Evolutionary conservation across 2,797 vertebrate species (phyloP).

Genomic region (Eurystomus glaucurus): DNA sequence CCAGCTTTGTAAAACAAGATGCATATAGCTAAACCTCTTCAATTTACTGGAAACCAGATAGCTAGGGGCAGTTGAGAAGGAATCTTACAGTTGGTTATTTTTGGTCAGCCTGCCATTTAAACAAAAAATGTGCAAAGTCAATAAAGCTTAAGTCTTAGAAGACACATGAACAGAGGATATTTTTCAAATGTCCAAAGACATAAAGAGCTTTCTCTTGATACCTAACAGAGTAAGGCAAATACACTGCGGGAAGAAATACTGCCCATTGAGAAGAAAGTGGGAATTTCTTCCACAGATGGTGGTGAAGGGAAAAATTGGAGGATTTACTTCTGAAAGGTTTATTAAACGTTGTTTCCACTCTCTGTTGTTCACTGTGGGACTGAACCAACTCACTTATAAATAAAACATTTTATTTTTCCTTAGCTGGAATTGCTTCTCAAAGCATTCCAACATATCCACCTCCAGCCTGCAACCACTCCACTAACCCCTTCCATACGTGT

Average conservation of each 20-base stretch:
- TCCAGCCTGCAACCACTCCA: slow-evolving; percentile 35
- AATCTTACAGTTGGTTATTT: not conserved
- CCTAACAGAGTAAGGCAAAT: not conserved
- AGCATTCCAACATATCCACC: slow-evolving; percentile 69
- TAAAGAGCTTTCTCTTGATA: slow-evolving; percentile 10
- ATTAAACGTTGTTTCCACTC: slow-evolving; percentile 56
- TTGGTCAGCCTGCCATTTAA: not conserved
- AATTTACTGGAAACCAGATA: not conserved
- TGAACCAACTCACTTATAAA: slow-evolving; percentile 65
- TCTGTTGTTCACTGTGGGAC: slow-evolving; percentile 66
- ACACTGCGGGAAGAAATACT: slow-evolving; percentile 5
- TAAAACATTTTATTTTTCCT: slow-evolving; percentile 75
- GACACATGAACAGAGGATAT: not conserved
- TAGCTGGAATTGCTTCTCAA: slow-evolving; percentile 76
- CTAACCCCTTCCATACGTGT: slow-evolving; percentile 58
- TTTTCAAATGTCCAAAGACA: slow-evolving; percentile 18
- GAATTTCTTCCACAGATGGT: not conserved
- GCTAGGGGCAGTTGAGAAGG: not conserved
- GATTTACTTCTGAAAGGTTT: slow-evolving; percentile 52
- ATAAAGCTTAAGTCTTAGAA: not conserved
- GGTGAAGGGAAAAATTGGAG: not conserved
- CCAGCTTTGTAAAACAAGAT: not conserved
- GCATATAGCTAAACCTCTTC: not conserved
- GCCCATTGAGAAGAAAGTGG: slow-evolving; percentile 21
- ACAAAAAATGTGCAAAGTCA: not conserved